Conservation (phyloP, 2,888 invertebrate species). For the Phaedon cochleariae region DNA sequence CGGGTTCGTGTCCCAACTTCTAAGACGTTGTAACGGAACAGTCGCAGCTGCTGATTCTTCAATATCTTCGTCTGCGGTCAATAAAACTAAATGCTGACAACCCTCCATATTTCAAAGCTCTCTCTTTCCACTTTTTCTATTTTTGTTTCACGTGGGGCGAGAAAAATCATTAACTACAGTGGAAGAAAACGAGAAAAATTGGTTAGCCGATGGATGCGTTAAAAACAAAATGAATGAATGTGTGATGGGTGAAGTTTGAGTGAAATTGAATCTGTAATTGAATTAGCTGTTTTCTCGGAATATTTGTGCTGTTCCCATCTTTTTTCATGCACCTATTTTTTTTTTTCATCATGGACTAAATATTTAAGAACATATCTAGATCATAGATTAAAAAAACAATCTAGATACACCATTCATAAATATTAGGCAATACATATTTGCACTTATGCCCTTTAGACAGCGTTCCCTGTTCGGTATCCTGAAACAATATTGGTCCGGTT, state of each 20-base stretch:
- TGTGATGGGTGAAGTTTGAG: neutral
- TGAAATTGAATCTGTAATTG: too few species aligned
- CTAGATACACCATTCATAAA: too few species aligned
- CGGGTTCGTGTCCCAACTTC: slow-evolving; percentile 31
- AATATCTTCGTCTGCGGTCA: slow-evolving; percentile 61
- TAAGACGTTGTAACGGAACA: slow-evolving; percentile 57
- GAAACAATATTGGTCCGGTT: too few species aligned
- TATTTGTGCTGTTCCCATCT: too few species aligned
- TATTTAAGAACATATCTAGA: too few species aligned
- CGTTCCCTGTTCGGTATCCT: too few species aligned
- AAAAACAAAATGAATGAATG: slow-evolving; percentile 18
- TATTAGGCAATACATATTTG: too few species aligned
- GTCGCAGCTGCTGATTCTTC: slow-evolving; percentile 50
- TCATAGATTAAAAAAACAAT: too few species aligned
- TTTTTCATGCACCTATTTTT: too few species aligned
- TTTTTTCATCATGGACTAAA: too few species aligned
- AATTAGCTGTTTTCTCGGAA: too few species aligned
- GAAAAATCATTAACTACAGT: slow-evolving; percentile 29
- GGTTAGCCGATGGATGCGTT: slow-evolving; percentile 25
- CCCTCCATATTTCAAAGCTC: slow-evolving; percentile 42
- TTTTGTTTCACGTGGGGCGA: slow-evolving; percentile 26
- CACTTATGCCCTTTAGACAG: too few species aligned
- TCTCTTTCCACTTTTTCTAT: slow-evolving; percentile 35
- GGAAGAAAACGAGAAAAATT: slow-evolving; percentile 34
- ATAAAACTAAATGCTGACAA: slow-evolving; percentile 61